These are phyloP conservation scores for Drosophila rellima DNA, from an alignment of 2,888 invertebrate species.

Conservation along the genomic window DNA sequence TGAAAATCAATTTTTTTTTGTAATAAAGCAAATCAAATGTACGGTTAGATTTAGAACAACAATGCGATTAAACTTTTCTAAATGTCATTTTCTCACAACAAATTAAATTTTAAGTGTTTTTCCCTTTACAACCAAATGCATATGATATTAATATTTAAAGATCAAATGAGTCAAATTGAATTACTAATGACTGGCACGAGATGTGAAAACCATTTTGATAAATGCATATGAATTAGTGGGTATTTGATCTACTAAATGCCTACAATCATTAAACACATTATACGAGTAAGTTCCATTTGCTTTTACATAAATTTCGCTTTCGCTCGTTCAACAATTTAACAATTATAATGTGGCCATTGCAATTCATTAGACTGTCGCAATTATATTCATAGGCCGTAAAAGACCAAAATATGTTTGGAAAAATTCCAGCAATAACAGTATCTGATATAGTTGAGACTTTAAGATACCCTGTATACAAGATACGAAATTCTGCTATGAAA, in stretches of 20 bases:
- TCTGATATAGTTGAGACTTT: neutral
- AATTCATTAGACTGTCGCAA: constrained; percentile 49
- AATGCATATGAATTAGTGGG: constrained; percentile 33
- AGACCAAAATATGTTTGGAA: constrained; percentile 44
- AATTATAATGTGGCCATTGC: constrained; percentile 52
- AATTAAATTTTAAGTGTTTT: constrained; percentile 3
- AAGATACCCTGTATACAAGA: constrained; percentile 6
- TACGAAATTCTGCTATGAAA: neutral
- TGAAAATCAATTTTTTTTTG: neutral
- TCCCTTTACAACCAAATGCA: neutral
- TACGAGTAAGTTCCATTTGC: constrained; percentile 25
- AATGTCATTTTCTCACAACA: neutral
- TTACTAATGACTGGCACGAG: constrained; percentile 20
- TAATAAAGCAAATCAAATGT: constrained; percentile 7
- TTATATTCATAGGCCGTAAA: constrained; percentile 36
- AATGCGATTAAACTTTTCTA: neutral
- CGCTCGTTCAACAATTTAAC: constrained; percentile 34
- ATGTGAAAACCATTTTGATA: constrained; percentile 14
- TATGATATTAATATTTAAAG: constrained; percentile 1
- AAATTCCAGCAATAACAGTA: constrained; percentile 37
- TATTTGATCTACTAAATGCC: constrained; percentile 28
- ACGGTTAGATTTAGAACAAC: neutral
- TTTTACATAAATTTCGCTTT: constrained; percentile 38
- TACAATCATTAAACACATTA: constrained; percentile 45
- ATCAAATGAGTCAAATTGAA: constrained; percentile 1